phyloP scores from a whole-genome alignment of 2,113 vertebrate species.

The Channa argus region DNA sequence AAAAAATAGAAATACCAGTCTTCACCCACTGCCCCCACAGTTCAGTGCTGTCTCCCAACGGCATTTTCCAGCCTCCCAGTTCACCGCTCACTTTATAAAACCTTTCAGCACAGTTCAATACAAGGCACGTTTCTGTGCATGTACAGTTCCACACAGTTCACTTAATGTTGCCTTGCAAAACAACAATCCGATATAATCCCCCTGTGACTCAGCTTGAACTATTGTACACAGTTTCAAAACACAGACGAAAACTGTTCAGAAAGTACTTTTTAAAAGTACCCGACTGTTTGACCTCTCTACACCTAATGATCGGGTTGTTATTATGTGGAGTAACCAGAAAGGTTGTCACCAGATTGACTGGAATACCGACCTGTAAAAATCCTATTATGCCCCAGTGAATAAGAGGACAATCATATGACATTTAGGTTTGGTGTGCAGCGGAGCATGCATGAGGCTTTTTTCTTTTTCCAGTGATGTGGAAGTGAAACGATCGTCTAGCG shows the following conservation, averaged over 20 bases:
- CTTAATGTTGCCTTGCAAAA: slow-evolving; percentile 5
- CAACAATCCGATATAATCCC: not conserved
- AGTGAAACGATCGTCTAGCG: slow-evolving; percentile 20
- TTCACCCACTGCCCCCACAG: slow-evolving; percentile 22
- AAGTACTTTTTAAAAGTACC: not conserved
- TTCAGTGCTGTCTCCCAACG: slow-evolving; percentile 27
- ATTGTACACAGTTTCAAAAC: not conserved
- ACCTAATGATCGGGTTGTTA: not conserved
- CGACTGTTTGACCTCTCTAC: slow-evolving; percentile 2
- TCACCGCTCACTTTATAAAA: slow-evolving; percentile 41
- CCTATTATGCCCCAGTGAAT: not conserved
- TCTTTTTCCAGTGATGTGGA: slow-evolving; percentile 18
- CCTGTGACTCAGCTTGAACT: slow-evolving; percentile 12
- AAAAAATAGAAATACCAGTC: not conserved
- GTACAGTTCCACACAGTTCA: slow-evolving; percentile 25
- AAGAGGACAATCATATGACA: not conserved
- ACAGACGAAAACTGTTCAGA: not conserved
- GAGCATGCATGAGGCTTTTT: not conserved
- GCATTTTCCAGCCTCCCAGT: slow-evolving; percentile 35
- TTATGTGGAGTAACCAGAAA: slow-evolving; percentile 10
- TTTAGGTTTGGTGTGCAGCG: not conserved
- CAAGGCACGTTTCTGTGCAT: slow-evolving; percentile 17
- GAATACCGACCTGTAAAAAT: slow-evolving; percentile 25
- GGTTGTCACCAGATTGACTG: slow-evolving; percentile 4
- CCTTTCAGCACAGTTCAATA: slow-evolving; percentile 33